Base-by-base conservation (phyloP, 2,797 vertebrate species). In the Orestias chungarensis region DNA sequence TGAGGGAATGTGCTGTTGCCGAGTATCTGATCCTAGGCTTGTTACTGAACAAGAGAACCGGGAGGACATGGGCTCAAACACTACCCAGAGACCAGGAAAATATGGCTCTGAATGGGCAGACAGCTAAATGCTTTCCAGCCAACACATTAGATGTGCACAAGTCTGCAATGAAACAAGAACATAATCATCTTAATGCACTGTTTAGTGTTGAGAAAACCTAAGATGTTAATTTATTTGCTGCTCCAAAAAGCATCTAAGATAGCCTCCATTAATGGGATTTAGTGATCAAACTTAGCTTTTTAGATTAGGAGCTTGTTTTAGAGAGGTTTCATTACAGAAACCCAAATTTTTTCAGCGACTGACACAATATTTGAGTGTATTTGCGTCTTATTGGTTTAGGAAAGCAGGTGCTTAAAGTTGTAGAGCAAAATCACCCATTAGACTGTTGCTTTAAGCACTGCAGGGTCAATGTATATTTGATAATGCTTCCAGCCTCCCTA, bases 401-500 rank as follows among this genome's bases (percentile, higher is more conserved):
- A 43, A 61, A 8, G 81, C 74, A 75, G 66, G 33, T 82, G 78
- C 74, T 77, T 81, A 84, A 86, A 84, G 81, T 74, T 69, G 27
- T 71, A 71, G 43, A 61, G 57, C 75, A 35, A 81, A 87, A 89
- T 88, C 55, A 76, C 68, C 87, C 71, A 82, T 89, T 75, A 87
- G 78, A 82, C 50, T 25, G 80, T 84, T 75, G 81, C 87, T 81
- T 35, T 40, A 72, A 85, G 89, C 88, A 74, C 87, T 65, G 59
- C 52, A 80, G 79, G 83, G 80, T 93, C 88, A n/a, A 94, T 94
- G 82, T 87, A 84, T 91, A 94, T 91, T 87, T 65, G 76, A 92
- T 94, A 86, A 89, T 79, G 87, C 89, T 93, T 93, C 90, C 88
- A 93, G 78, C 69, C n/a, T 59, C 47, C 86, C 75, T 73, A 87